These are phyloP conservation scores for Pseudoips prasinana DNA, from an alignment of 2,888 invertebrate genomes.

Conservation along the genomic window DNA sequence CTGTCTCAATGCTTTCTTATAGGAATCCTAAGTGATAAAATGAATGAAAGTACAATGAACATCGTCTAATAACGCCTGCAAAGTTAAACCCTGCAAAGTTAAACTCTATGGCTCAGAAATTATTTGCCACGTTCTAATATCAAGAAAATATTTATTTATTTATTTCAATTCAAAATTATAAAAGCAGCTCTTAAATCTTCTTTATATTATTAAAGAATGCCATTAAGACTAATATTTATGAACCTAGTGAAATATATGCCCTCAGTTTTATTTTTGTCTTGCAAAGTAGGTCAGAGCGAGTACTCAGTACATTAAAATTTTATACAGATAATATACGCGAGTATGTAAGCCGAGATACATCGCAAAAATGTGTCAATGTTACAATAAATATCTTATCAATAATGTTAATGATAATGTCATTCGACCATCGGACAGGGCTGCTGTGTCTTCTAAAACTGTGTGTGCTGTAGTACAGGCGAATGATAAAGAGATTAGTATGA, in stretches of 20 bases:
- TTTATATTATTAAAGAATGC: slow-evolving; percentile 15
- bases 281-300: slow-evolving; percentile 26
- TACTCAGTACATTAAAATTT: slow-evolving; percentile 21
- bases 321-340: slow-evolving; percentile 19
- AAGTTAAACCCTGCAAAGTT: too few relatives aligned
- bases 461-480: neutral
- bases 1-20: too few relatives aligned
- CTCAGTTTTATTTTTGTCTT: slow-evolving; percentile 28
- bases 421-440: slow-evolving; percentile 8
- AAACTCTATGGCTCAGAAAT: too few relatives aligned
- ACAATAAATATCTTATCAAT: slow-evolving; percentile 44
- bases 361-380: slow-evolving; percentile 53
- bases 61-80: too few relatives aligned
- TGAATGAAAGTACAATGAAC: neutral
- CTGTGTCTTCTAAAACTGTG: slow-evolving; percentile 12
- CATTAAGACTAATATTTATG: slow-evolving; percentile 29
- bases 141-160: too few relatives aligned
- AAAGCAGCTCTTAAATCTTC: too few relatives aligned
- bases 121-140: too few relatives aligned
- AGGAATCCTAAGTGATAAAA: too few relatives aligned
- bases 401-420: slow-evolving; percentile 42
- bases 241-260: neutral
- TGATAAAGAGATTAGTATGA: slow-evolving; percentile 2
- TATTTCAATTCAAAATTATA: too few relatives aligned
- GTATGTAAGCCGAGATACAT: slow-evolving; percentile 18